phyloP scores from a whole-genome alignment of 2,797 vertebrate species.

The Urophycis tenuis region DNA sequence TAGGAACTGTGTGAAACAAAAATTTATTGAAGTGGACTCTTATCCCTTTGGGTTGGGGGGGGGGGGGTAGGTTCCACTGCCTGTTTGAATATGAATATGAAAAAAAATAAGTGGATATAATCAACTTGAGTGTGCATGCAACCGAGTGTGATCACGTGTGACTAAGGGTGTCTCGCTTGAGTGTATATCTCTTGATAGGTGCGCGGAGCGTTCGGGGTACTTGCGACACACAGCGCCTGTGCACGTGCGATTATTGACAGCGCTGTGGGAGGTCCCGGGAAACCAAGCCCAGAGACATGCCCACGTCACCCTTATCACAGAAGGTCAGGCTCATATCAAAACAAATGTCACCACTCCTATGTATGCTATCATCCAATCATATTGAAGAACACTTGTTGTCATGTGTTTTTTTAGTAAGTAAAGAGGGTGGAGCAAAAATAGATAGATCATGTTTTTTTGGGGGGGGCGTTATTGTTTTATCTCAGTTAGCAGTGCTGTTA shows the following conservation, averaged over 20 bases:
- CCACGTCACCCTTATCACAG: conserved; percentile 57
- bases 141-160: neutral
- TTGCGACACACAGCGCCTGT: neutral
- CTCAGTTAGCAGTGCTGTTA: conserved; percentile 2
- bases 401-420: conserved; percentile 14
- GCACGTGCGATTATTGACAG: neutral
- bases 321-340: conserved; percentile 40
- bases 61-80: too few relatives aligned
- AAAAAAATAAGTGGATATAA: neutral
- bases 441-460: conserved; percentile 41
- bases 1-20: neutral
- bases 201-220: neutral
- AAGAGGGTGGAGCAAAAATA: conserved; percentile 17
- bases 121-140: neutral
- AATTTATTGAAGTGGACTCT: neutral
- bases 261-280: conserved; percentile 2
- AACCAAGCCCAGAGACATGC: conserved; percentile 15
- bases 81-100: neutral
- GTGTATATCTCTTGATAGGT: neutral
- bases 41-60: neutral
- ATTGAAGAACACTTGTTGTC: conserved; percentile 6
- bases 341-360: conserved; percentile 21
- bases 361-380: conserved; percentile 33
- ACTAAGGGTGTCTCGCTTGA: neutral
- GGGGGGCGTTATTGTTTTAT: neutral